Evolutionary conservation across 1,140 invertebrate species (phyloP).

Genomic region (Rhizoglyphus robini): DNA sequence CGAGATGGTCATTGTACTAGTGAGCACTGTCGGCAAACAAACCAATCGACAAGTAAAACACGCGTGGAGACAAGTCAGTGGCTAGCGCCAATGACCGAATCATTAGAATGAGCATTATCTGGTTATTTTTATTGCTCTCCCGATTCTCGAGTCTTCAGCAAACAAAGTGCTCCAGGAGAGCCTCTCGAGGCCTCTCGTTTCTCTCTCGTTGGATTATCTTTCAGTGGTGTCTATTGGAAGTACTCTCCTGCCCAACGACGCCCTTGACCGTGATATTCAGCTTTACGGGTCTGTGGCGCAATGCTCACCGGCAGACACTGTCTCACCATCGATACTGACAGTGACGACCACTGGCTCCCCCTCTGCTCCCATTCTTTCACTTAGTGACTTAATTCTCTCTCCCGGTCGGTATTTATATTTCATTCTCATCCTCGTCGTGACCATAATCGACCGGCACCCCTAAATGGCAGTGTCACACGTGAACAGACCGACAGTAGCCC

Average conservation of each 20-base stretch:
- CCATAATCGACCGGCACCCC: neutral
- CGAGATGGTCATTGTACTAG: too few relatives aligned
- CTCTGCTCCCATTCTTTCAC: constrained; percentile 12
- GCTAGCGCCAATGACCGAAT: too few relatives aligned
- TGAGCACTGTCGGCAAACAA: too few relatives aligned
- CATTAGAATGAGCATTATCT: too few relatives aligned
- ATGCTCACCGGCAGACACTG: neutral
- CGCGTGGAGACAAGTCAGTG: too few relatives aligned
- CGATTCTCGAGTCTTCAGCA: too few relatives aligned
- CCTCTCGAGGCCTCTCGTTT: too few relatives aligned
- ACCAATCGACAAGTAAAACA: too few relatives aligned
- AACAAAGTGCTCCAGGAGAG: too few relatives aligned
- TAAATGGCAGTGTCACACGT: constrained; percentile 14
- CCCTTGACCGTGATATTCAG: constrained; percentile 11
- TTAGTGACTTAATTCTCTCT: constrained; percentile 11
- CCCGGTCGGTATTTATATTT: neutral
- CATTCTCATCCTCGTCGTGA: neutral
- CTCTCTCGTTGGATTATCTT: neutral
- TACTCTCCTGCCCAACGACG: too few relatives aligned
- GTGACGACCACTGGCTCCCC: neutral
- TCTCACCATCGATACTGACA: neutral
- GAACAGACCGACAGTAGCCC: neutral
- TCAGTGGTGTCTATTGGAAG: neutral
- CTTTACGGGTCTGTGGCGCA: neutral
- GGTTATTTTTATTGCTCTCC: too few relatives aligned